Base-by-base conservation (phyloP, 2,797 vertebrate species). In the Cheirogaleus major region DNA sequence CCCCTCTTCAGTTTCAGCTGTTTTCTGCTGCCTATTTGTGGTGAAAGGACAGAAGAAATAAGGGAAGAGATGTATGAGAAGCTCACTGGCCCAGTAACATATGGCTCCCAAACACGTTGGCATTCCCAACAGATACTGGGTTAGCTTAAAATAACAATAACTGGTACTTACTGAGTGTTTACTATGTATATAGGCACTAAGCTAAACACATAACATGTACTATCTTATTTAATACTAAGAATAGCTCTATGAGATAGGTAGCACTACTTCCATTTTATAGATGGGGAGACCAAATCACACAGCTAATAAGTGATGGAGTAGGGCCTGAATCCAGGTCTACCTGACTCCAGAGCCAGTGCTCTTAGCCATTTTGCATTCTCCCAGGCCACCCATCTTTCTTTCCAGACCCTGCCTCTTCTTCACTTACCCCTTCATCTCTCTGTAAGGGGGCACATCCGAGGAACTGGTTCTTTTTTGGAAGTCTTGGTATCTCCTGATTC, bases 351-450 rank as follows among this genome's bases (percentile, higher is more conserved):
- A 82, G 63, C 27, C 18, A 80, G 73, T 13, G 30, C 35, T 72
- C 70, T 17, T 17, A 67, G 69, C 22, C 30, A 70, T 63, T 94
- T 7, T 45, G 30, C 72, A 38, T 45, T 52, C 59, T 90, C 67
- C 93, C 85, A 52, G 30, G 50, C 45, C 85, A 85, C 48, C 79
- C 80, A 7, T 14, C 65, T 85, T 82, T 80, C 63, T 45, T 4
- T 27, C 59, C 50, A 83, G 61, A 67, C 25, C 61, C 41, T 10
- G 48, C 63, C 38, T 35, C 91, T 59, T 82, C 84, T 84, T 32
- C 59, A 95, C 98, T 98, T 85, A 98, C 98, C 98, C 98, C 98
- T 98, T 98, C 98, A 98, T 98, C 95, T 97, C 98, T 98, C 97
- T 90, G 94, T 91, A 55, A 81, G 61, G 92, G 80, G 61, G 96